Evolutionary conservation across 2,888 invertebrate genomes (phyloP).

Genomic region (Pseudococcus viburni): DNA sequence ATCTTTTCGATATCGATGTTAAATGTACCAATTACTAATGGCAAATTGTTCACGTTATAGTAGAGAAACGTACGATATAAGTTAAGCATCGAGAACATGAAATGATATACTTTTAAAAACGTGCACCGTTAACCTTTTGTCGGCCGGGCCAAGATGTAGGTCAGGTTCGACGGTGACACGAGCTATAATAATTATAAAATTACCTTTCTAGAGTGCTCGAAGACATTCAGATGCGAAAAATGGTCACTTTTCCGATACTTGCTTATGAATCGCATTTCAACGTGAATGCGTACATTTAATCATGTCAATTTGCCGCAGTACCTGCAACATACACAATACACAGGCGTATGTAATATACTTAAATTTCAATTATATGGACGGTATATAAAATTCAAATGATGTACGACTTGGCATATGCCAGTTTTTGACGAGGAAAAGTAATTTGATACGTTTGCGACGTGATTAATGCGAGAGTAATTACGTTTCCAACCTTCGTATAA

Average conservation of each 20-base stretch:
- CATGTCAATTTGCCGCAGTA: slow-evolving; percentile 27
- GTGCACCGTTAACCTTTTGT: slow-evolving; percentile 50
- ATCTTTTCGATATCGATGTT: background rate
- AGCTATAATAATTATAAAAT: slow-evolving; percentile 46
- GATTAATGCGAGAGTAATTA: slow-evolving; percentile 46
- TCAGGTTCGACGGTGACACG: slow-evolving; percentile 44
- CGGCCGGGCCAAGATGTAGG: slow-evolving; percentile 16
- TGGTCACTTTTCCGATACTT: slow-evolving; percentile 45
- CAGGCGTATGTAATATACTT: background rate
- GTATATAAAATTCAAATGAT: background rate
- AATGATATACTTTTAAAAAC: slow-evolving; percentile 27
- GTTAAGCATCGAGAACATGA: background rate
- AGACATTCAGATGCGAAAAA: slow-evolving; percentile 40
- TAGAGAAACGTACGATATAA: background rate
- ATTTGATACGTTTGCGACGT: background rate
- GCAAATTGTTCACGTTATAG: background rate
- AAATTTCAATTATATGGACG: slow-evolving; percentile 1
- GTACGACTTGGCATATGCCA: background rate
- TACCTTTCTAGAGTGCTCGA: slow-evolving; percentile 35
- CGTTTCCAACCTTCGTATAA: background rate
- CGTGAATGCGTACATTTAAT: slow-evolving; percentile 35
- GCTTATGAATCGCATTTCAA: slow-evolving; percentile 52
- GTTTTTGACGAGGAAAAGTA: background rate
- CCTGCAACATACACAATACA: slow-evolving; percentile 6
- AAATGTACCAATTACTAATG: slow-evolving; percentile 5